These are phyloP conservation scores for Crepidodera aurea DNA, from an alignment of 2,888 invertebrate genomes.

Conservation along the genomic window DNA sequence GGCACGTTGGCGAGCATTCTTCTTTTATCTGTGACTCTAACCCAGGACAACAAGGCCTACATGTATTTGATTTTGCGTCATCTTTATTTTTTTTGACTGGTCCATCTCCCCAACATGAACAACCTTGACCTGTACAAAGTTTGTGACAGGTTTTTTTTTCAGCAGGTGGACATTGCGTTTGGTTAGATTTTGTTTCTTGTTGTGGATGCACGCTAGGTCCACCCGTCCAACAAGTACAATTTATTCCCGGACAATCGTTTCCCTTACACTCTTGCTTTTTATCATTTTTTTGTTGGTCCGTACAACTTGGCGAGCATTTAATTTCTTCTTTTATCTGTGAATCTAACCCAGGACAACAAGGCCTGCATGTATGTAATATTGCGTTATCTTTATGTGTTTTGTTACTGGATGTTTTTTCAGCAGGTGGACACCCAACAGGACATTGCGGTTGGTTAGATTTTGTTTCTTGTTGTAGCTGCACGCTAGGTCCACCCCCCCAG, in stretches of 20 bases:
- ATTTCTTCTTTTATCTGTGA: too few relatives aligned
- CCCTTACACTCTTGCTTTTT: conserved; percentile 1
- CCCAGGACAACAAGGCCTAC: background rate
- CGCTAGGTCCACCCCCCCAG: background rate
- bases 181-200: too few relatives aligned
- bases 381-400: background rate
- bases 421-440: too few relatives aligned
- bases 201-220: background rate
- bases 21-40: too few relatives aligned
- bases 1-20: background rate
- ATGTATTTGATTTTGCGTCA: background rate
- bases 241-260: background rate
- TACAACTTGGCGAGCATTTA: background rate
- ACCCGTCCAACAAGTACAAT: background rate
- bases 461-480: background rate
- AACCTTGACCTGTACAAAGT: conserved; percentile 4
- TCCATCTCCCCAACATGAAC: conserved; percentile 1
- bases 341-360: background rate
- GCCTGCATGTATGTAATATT: background rate
- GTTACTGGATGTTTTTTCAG: background rate
- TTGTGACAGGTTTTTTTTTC: background rate
- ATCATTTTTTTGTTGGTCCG: background rate
- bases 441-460: background rate
- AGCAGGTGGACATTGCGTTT: background rate
- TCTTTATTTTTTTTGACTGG: background rate